phyloP scores from a whole-genome alignment of 2,888 invertebrate genomes.

The Luperina nickerlii region DNA sequence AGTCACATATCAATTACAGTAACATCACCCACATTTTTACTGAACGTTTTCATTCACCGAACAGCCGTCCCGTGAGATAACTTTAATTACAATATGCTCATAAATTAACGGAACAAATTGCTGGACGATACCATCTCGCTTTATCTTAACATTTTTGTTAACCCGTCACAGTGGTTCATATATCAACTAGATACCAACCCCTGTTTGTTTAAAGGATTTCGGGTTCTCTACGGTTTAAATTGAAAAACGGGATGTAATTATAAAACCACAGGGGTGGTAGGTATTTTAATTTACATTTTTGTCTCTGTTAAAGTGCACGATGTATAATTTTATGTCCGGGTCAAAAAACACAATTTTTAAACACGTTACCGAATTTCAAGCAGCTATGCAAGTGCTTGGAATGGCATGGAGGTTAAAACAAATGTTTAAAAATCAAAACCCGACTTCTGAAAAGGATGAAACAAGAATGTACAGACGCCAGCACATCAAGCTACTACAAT shows the following conservation, averaged over 20 bases:
- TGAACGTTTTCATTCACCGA: constrained; percentile 45
- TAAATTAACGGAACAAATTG: constrained; percentile 83
- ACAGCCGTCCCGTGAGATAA: constrained; percentile 70
- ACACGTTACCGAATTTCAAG: neutral
- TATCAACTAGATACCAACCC: constrained; percentile 76
- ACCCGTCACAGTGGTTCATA: constrained; percentile 72
- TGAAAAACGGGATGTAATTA: constrained; percentile 54
- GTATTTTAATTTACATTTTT: constrained; percentile 43
- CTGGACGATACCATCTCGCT: constrained; percentile 69
- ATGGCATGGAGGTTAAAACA: neutral
- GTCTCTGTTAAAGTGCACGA: constrained; percentile 6
- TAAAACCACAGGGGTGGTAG: constrained; percentile 21
- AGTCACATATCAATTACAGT: constrained; percentile 53
- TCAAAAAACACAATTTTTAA: neutral
- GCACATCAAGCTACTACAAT: too few relatives aligned
- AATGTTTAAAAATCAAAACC: too few relatives aligned
- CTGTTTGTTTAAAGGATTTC: constrained; percentile 50
- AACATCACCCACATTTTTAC: constrained; percentile 36
- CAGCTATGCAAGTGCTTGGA: too few relatives aligned
- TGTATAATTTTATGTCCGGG: neutral
- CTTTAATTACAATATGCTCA: constrained; percentile 76
- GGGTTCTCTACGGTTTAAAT: constrained; percentile 52
- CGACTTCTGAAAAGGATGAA: too few relatives aligned
- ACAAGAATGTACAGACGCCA: too few relatives aligned
- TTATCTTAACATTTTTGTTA: constrained; percentile 80